phyloP scores from a whole-genome alignment of 2,797 vertebrate species.

The Rhinophrynus dorsalis region DNA sequence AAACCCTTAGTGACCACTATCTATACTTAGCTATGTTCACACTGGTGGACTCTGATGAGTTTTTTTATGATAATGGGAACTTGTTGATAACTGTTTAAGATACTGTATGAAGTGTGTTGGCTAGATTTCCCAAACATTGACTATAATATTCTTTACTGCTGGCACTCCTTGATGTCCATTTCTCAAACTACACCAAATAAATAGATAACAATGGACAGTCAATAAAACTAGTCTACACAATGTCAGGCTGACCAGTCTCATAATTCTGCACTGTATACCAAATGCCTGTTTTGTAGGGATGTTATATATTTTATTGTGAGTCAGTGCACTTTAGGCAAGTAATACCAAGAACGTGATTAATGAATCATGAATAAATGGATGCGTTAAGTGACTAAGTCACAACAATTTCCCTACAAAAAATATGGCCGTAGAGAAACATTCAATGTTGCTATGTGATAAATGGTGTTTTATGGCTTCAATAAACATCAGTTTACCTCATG shows the following conservation, averaged over 20 bases:
- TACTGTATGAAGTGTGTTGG: neutral
- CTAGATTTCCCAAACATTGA: neutral
- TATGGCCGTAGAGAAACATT: neutral
- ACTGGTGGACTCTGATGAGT: too few relatives aligned
- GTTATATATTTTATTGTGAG: neutral
- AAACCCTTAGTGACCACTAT: too few relatives aligned
- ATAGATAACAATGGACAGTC: neutral
- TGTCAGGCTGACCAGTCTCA: neutral
- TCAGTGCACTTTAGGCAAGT: neutral
- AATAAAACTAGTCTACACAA: neutral
- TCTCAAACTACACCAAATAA: neutral
- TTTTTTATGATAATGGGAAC: too few relatives aligned
- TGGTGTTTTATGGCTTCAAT: constrained; percentile 4
- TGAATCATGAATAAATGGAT: neutral
- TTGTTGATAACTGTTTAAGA: too few relatives aligned
- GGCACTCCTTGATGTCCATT: neutral
- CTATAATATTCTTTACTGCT: neutral
- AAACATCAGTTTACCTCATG: constrained; percentile 5
- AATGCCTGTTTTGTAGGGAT: neutral
- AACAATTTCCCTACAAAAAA: neutral
- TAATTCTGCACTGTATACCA: neutral
- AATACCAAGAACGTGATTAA: neutral
- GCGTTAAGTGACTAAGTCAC: neutral
- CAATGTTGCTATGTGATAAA: neutral
- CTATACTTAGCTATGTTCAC: too few relatives aligned